Evolutionary conservation across 2,888 invertebrate genomes (phyloP).

Genomic region (Cistogaster globosa): DNA sequence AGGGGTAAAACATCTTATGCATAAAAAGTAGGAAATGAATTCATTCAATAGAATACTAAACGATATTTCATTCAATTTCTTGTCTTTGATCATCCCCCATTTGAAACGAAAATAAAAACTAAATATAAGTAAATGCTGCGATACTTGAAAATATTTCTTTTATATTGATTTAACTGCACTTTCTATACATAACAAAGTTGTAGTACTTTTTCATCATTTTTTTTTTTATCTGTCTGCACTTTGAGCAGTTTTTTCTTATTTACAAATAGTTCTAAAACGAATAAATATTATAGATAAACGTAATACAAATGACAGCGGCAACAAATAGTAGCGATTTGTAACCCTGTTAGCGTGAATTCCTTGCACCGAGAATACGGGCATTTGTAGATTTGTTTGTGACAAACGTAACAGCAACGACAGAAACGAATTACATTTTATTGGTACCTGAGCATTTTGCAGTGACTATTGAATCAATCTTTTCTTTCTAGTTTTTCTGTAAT

Average conservation of each 20-base stretch:
- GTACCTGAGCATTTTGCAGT: constrained; percentile 63
- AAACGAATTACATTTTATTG: constrained; percentile 69
- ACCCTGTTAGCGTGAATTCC: constrained; percentile 50
- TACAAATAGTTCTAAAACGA: constrained; percentile 48
- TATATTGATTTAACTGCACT: constrained; percentile 58
- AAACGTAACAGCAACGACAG: constrained; percentile 53
- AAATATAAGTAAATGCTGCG: constrained; percentile 31
- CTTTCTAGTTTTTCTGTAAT: constrained; percentile 10
- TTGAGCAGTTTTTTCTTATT: constrained; percentile 35
- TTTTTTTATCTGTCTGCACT: constrained; percentile 45
- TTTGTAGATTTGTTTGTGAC: constrained; percentile 61
- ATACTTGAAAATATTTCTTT: constrained; percentile 49
- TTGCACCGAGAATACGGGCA: constrained; percentile 17
- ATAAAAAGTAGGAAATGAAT: constrained; percentile 3
- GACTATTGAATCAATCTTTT: constrained; percentile 67
- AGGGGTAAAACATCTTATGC: neutral
- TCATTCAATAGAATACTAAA: constrained; percentile 54
- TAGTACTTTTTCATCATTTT: constrained; percentile 28
- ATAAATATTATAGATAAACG: constrained; percentile 62
- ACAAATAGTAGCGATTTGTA: constrained; percentile 68
- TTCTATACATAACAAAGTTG: constrained; percentile 25
- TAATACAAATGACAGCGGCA: constrained; percentile 58
- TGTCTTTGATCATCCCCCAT: constrained; percentile 25
- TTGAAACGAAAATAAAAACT: constrained; percentile 4
- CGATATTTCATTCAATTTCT: constrained; percentile 39